Evolutionary conservation across 2,888 invertebrate genomes (phyloP).

Genomic region (Agriopis leucophaearia): DNA sequence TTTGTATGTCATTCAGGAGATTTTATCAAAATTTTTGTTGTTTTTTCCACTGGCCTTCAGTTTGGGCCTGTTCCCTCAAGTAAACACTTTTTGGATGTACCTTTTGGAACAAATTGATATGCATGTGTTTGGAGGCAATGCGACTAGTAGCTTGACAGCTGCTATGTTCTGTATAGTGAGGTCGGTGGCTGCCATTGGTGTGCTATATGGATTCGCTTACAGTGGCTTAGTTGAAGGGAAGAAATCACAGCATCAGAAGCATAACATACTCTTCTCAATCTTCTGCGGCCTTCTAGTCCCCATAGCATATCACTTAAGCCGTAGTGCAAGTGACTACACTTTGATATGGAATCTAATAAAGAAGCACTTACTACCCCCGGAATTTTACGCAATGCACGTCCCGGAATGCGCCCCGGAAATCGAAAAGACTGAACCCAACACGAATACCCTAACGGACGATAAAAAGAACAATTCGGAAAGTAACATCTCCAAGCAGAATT

Average conservation of each 20-base stretch:
- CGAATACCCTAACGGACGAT: constrained; percentile 70
- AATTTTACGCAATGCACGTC: constrained; percentile 88
- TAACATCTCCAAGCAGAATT: constrained; percentile 82
- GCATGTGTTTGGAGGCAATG: constrained; percentile 96
- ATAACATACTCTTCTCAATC: constrained; percentile 94
- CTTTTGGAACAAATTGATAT: constrained; percentile 98
- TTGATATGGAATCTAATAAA: constrained; percentile 95
- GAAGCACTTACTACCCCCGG: constrained; percentile 92
- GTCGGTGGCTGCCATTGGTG: constrained; percentile 91
- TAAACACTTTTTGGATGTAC: constrained; percentile 98
- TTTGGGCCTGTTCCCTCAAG: constrained; percentile 97
- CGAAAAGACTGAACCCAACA: constrained; percentile 71
- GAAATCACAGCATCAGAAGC: constrained; percentile 92
- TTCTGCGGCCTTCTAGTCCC: constrained; percentile 96
- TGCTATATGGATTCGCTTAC: constrained; percentile 95
- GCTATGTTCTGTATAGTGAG: constrained; percentile 93
- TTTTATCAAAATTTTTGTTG: constrained; percentile 92
- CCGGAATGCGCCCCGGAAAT: constrained; percentile 74
- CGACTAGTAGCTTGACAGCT: constrained; percentile 93
- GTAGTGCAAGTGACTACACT: constrained; percentile 96
- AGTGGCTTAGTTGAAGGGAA: constrained; percentile 94
- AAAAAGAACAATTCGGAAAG: constrained; percentile 82
- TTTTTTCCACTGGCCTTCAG: constrained; percentile 98
- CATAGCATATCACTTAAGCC: constrained; percentile 96
- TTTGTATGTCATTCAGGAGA: constrained; percentile 89